Conservation (phyloP, 2,888 invertebrate species). For the Macrophya alboannulata region DNA sequence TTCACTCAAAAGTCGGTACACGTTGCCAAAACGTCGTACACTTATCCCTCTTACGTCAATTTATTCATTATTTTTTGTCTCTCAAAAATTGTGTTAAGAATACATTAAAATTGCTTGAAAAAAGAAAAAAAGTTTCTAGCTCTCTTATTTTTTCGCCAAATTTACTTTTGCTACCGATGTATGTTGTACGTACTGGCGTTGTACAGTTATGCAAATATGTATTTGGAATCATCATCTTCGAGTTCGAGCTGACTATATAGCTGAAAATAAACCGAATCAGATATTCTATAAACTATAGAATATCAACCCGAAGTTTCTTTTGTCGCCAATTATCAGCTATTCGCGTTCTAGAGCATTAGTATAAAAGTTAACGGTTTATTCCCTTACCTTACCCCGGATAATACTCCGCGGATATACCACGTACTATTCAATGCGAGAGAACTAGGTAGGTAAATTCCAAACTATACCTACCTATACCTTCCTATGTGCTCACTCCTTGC, state of each 20-base stretch:
- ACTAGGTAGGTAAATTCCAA: neutral
- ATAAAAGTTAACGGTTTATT: neutral
- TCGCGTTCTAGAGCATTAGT: neutral
- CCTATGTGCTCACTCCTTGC: neutral
- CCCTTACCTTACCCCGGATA: neutral
- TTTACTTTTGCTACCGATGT: neutral
- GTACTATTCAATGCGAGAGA: neutral
- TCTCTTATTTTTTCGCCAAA: neutral
- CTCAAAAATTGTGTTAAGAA: neutral
- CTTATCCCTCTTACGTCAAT: neutral
- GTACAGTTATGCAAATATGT: neutral
- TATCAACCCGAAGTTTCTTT: neutral
- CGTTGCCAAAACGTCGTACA: neutral
- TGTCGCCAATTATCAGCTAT: neutral
- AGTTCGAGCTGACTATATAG: no score
- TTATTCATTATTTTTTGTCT: neutral
- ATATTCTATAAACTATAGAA: neutral
- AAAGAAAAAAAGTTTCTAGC: neutral
- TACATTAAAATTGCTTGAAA: neutral
- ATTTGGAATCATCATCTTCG: neutral
- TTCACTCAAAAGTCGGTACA: neutral
- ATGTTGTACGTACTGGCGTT: no score
- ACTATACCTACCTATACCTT: neutral
- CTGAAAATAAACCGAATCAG: neutral
- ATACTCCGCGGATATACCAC: neutral